Evolutionary conservation across 2,888 invertebrate species (phyloP).

Genomic region (Pseudanteris insignis): DNA sequence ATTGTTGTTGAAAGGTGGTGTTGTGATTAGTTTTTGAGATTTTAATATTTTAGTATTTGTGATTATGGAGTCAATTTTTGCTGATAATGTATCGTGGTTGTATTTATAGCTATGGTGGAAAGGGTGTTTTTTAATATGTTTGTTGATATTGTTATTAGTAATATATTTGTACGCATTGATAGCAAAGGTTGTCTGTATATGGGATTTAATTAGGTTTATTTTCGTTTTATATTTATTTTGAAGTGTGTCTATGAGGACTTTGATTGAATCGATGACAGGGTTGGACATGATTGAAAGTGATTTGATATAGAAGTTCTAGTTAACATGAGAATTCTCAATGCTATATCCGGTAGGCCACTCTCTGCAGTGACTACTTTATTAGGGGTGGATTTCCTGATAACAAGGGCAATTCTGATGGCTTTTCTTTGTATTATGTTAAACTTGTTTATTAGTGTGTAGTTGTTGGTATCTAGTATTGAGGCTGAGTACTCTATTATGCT

Average conservation of each 20-base stretch:
- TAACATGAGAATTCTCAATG: background rate
- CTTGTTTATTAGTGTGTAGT: too few species aligned
- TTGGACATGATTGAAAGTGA: too few species aligned
- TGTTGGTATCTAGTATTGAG: too few species aligned
- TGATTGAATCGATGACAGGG: conserved; percentile 3
- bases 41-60: too few species aligned
- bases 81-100: too few species aligned
- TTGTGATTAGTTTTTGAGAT: too few species aligned
- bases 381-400: too few species aligned
- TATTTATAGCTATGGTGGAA: too few species aligned
- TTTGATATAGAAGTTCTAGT: conserved; percentile 6
- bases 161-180: conserved; percentile 1
- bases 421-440: conserved; percentile 1
- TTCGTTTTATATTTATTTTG: background rate
- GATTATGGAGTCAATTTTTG: too few species aligned
- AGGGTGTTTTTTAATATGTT: conserved; percentile 5
- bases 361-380: too few species aligned
- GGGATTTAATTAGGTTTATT: background rate
- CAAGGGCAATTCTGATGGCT: conserved; percentile 8
- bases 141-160: background rate
- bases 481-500: too few species aligned
- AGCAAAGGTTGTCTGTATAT: background rate
- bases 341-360: background rate
- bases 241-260: background rate
- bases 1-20: too few species aligned